Base-by-base conservation (phyloP, 2,113 vertebrate species). In the Neotragus moschatus region DNA sequence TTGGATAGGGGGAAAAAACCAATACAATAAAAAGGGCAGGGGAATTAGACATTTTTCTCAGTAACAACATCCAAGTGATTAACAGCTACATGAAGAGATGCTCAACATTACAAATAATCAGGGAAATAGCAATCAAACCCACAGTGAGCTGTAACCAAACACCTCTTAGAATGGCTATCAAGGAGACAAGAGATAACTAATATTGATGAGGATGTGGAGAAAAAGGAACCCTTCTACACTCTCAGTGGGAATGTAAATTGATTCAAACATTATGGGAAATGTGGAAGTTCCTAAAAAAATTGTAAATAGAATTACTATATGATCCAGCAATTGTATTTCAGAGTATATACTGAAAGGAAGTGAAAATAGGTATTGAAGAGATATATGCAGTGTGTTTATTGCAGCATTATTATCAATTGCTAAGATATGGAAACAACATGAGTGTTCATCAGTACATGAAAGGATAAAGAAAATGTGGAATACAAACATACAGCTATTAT, bases 1-100 rank as follows among this genome's bases (percentile, higher is more conserved):
- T 11, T 73, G 15, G 51, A 43, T 55, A 5, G 63, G 33, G 7
- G 1, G 0, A 3, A 30, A 6, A 30, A 28, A 9, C 33, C 33
- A 33, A 30, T 16, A 56, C 23, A 84, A 84, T 16, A 55, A 84
- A 56, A 56, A 56, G 8, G 45, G 14, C 45, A 66, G 33, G n/a
- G 45, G 84, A 66, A 25, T 51, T 51, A 36, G 4, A 14, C 19
- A 4, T 73, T 53, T 49, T 61, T 87, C 51, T 33, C 9, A 4
- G 15, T 28, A 45, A 63, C 33, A n/a, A 88, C 47, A 36, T 51
- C 47, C 47, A 88, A 88, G 17, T 53, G 25, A 16, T 25, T 39
- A 56, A 53, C 3, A 60, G 43, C 6, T 28, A 60, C 33, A 58
- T 61, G 45, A 49, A 80, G 77, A 90, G 33, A 49, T 28, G 55